A percentile compares a stretch with the other conserved stretches of the same genome.
These are phyloP conservation scores for Scaptomyza tumidula DNA, from an alignment of 2,888 invertebrate species.

Conservation along the genomic window DNA sequence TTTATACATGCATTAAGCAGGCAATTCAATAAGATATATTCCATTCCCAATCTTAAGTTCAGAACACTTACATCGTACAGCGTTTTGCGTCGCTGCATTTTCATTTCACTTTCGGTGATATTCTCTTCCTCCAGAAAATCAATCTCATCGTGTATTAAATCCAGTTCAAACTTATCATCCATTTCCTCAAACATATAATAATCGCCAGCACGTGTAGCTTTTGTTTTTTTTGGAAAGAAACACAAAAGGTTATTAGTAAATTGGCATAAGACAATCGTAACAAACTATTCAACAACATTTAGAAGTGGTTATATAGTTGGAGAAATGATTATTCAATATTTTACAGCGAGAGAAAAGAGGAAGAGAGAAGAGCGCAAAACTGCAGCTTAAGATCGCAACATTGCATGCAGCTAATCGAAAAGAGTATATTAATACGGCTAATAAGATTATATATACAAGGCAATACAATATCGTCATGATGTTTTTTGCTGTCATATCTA, in stretches of 20 bases:
- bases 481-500: constrained; percentile 20
- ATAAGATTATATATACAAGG: constrained; percentile 42
- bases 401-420: constrained; percentile 58
- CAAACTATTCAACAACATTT: constrained; percentile 54
- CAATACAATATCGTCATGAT: constrained; percentile 31
- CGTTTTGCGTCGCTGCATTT: constrained; percentile 83
- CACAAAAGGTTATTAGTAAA: constrained; percentile 23
- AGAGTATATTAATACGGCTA: neutral
- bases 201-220: constrained; percentile 98
- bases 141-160: constrained; percentile 87
- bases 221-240: neutral
- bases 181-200: constrained; percentile 99
- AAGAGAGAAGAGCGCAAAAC: constrained; percentile 26
- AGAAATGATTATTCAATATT: constrained; percentile 23
- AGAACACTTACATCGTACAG: constrained; percentile 81
- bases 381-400: constrained; percentile 43
- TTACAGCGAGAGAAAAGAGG: constrained; percentile 36
- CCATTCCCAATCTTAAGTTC: neutral
- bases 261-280: fast-evolving
- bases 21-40: constrained; percentile 12
- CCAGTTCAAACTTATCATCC: constrained; percentile 91
- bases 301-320: constrained; percentile 47
- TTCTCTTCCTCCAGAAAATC: constrained; percentile 84
- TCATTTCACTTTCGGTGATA: constrained; percentile 82
- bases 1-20: constrained; percentile 52